Evolutionary conservation across 2,113 vertebrate species (phyloP), one percentile per base, ranked within the genome.

Genomic region (Ancistrus triradiatus): DNA sequence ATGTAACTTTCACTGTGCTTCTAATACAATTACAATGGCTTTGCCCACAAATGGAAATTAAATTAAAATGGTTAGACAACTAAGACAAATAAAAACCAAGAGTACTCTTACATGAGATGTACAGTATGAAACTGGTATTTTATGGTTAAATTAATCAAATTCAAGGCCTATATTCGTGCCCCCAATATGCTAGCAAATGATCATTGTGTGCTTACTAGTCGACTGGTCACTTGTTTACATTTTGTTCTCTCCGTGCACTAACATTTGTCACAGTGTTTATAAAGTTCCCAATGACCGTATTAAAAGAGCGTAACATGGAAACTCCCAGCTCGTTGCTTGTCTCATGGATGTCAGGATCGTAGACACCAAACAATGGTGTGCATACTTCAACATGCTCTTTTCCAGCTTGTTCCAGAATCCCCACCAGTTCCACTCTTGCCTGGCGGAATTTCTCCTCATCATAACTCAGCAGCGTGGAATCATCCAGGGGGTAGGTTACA

Each of bases 271-370:
- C 57, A 58, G 79, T 75, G n/a, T 64, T 69, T 37, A 89, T 90
- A 11, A 97, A 92, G 68, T 81, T 91, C 13, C 90, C 89, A 33
- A 98, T 70, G 8, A 92, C 82, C 1, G 75, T 85, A 73, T 85
- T 92, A 77, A 97, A 93, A 44, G 92, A 91, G 7, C 84, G 87
- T 52, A 98, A 65, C 81, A 98, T 84, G 40, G 81, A 88, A 15
- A 89, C 74, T 3, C 93, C 92, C 3, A 98, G 83, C 78, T 98
- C 96, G 0, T 87, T 89, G 74, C 90, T 91, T 0, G 92, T 98
- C 80, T 98, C 95, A 19, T 88, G 83, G 63, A 97, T 85, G 40
- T 92, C 92, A 10, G 96, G 85, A 17, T 98, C 96, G 0, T 90
- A 98, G 56, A 83, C 86, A 1, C 95, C 96, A 3, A 84, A 89